A percentile compares a stretch with the other conserved stretches of the same genome.
phyloP scores from a whole-genome alignment of 1,140 invertebrate genomes.

The Chironomus striatipennis region DNA sequence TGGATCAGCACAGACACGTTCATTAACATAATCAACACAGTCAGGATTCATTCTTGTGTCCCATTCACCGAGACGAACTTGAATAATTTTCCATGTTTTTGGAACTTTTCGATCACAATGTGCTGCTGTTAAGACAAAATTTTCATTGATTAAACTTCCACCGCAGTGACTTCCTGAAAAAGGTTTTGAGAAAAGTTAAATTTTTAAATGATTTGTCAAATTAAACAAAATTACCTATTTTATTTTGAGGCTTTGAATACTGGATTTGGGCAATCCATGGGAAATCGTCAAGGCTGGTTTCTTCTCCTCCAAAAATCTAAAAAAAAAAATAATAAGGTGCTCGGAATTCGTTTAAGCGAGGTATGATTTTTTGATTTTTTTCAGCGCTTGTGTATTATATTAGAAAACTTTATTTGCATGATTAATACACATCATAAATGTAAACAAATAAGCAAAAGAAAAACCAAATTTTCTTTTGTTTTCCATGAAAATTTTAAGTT shows the following conservation, averaged over 20 bases:
- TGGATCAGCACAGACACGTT: conserved; percentile 41
- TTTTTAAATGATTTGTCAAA: no score
- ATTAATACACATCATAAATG: no score
- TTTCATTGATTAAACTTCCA: conserved; percentile 54
- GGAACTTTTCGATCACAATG: conserved; percentile 58
- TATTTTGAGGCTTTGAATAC: not conserved
- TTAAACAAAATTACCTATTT: not conserved
- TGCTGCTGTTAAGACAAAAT: conserved; percentile 55
- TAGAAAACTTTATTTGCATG: no score
- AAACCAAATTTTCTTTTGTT: no score
- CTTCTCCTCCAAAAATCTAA: conserved; percentile 22
- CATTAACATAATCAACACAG: conserved; percentile 42
- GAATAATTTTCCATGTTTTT: conserved; percentile 22
- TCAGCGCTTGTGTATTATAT: no score
- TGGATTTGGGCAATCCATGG: not conserved
- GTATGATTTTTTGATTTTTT: not conserved
- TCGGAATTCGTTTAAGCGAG: no score
- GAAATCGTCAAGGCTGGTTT: not conserved
- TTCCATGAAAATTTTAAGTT: no score
- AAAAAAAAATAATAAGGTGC: no score
- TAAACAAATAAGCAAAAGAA: no score
- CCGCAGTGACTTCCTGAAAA: conserved; percentile 48
- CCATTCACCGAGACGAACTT: conserved; percentile 55
- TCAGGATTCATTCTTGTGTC: conserved; percentile 46
- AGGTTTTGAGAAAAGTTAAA: no score